Base-by-base conservation (phyloP, 2,888 invertebrate species). In the Torymus aiolomorphi region DNA sequence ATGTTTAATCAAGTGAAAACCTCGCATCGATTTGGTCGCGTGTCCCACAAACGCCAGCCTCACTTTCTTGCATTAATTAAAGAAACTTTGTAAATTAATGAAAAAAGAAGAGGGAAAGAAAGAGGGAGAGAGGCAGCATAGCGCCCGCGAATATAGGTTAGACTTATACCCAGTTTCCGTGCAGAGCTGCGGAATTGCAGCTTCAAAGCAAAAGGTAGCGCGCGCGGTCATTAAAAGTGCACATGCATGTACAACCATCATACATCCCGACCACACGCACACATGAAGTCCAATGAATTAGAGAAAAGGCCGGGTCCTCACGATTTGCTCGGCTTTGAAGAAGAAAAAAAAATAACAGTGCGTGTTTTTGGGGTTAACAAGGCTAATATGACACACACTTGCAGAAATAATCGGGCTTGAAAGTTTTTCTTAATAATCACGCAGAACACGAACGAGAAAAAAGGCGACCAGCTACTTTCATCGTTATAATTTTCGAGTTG, bases 51-150 rank as follows among this genome's bases (percentile, higher is more conserved):
- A 42, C 42, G 42, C n/a, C 16, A 14, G n/a, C 31, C 8, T 62
- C n/a, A 31, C 31, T 62, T 24, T 62, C 24, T 20, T 62, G 42
- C n/a, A 31, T 14, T 62, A 42, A 42, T 62, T 61, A 11, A 61
- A 20, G 3, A 24, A 61, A 61, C 61, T 62, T 62, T 10, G 24
- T 62, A 62, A 42, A 42, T 62, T 62, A 62, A 62, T 62, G 31
- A 20, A 42, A 62, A 42, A 14, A n/a, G 11, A 24, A 16, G 12
- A 16, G 14, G 24, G 14, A 61, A 20, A 42, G 24, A 14, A 24
- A 31, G 42, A 8, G 42, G 8, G 42, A 42, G 8, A 42, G 8
- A 42, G 42, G 42, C 8, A 42, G 8, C 8, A 42, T 42, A 42
- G 1, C 12, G 24, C 24, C n/a, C 1, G 14, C 31, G 14, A 62